Base-by-base conservation (phyloP, 2,888 invertebrate genomes). In the Sylvicola fuscatus region DNA sequence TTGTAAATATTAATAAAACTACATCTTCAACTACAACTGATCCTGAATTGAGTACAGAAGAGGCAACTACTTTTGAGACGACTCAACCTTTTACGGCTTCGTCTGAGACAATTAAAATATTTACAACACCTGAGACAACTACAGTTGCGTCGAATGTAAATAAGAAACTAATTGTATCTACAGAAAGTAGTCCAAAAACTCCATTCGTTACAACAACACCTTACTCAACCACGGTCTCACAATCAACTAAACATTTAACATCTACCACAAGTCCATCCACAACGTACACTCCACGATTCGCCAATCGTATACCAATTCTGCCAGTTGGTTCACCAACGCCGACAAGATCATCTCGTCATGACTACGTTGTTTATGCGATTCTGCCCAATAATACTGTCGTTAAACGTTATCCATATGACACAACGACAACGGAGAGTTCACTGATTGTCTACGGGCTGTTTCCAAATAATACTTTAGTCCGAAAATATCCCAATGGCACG, bases 401-500 rank as follows among this genome's bases (percentile, higher is more conserved):
- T 50, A 70, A 74, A 57, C 78, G 74, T 60, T 78, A 72, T 49
- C 78, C 78, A 39, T 78, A 79, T 49, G 76, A 14, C 42, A 16
- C 27, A 13, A 35, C 38, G 27, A 32, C 39, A 26, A 65, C 68
- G 55, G 74, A 77, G 60, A 76, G 72, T 49, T 68, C 41, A 12
- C 28, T 43, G 8, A 39, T 71, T 42, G 69, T 79, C 45, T 80
- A 78, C 52, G 79, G 77, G 47, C 73, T 80, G 47, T 65, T 77
- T 47, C 75, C 78, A 41, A 79, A 80, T 55, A 78, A 76, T 61
- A 79, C 79, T 43, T 72, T 80, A 57, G 72, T 80, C 53, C 71
- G 74, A 61, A 79, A 75, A 62, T 80, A 73, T 54, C 79, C 79
- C 44, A 80, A 81, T 50, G 80, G 80, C 56, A 78, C 79, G 53